These are phyloP conservation scores for Hirudo medicinalis DNA, from an alignment of 1,140 invertebrate species.

Conservation along the genomic window DNA sequence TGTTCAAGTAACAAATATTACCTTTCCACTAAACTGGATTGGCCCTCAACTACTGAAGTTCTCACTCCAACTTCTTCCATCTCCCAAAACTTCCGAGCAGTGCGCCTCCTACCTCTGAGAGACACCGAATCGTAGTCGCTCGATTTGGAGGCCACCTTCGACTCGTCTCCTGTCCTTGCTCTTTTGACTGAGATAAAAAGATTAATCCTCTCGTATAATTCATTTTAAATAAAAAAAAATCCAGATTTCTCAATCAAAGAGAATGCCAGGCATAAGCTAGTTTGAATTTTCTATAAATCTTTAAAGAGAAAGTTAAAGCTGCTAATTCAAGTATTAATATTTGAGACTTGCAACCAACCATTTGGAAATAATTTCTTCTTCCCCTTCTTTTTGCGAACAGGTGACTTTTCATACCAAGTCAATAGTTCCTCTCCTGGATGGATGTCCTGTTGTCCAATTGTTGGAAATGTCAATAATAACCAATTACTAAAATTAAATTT, in stretches of 20 bases:
- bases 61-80: conserved; percentile 3
- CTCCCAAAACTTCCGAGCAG: conserved; percentile 17
- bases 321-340: too few relatives aligned
- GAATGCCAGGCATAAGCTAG: too few relatives aligned
- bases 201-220: too few relatives aligned
- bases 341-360: neutral
- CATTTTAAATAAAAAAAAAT: too few relatives aligned
- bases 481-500: too few relatives aligned
- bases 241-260: too few relatives aligned
- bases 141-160: neutral
- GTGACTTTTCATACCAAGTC: conserved; percentile 33
- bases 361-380: conserved; percentile 7
- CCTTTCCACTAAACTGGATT: too few relatives aligned
- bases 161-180: conserved; percentile 6
- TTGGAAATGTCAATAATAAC: too few relatives aligned
- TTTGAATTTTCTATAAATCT: too few relatives aligned
- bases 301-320: too few relatives aligned
- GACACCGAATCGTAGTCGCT: conserved; percentile 1
- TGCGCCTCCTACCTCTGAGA: conserved; percentile 10
- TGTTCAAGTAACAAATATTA: too few relatives aligned
- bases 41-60: neutral
- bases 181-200: neutral
- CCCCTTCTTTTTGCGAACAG: conserved; percentile 17
- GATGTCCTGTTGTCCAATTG: conserved; percentile 30
- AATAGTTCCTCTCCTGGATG: conserved; percentile 34